Conservation (phyloP, 1,140 invertebrate genomes). For the Nasonia vitripennis region DNA sequence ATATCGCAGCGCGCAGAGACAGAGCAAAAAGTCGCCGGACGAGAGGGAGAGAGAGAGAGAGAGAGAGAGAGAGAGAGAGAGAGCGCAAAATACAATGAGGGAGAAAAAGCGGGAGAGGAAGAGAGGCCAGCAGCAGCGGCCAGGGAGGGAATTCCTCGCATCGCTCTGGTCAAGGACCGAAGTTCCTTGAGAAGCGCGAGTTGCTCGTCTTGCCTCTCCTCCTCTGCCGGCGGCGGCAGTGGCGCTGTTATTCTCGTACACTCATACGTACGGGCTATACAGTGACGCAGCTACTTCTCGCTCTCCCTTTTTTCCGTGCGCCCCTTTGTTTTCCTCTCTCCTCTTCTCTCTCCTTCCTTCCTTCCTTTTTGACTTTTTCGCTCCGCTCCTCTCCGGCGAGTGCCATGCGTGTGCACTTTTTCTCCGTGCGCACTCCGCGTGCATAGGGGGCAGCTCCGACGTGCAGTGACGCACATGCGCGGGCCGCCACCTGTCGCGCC, state of each 20-base stretch:
- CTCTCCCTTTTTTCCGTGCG: slow-evolving; percentile 51
- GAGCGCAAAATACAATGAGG: slow-evolving; percentile 31
- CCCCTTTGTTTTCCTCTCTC: slow-evolving; percentile 49
- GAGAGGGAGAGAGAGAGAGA: background rate
- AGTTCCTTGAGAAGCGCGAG: slow-evolving; percentile 46
- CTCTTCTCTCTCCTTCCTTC: background rate
- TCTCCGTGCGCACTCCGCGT: background rate
- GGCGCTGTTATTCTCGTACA: background rate
- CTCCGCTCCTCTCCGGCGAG: background rate
- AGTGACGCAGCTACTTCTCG: slow-evolving; percentile 22
- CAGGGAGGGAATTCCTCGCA: slow-evolving; percentile 63
- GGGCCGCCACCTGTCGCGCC: slow-evolving; percentile 15
- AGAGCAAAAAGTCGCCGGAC: slow-evolving; percentile 29
- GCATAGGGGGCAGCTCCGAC: too few relatives aligned
- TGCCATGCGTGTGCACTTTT: background rate
- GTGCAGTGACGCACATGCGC: background rate
- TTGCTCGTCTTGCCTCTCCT: background rate
- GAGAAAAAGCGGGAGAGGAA: slow-evolving; percentile 48
- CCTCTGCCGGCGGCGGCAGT: slow-evolving; percentile 40
- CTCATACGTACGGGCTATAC: background rate
- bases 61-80: background rate
- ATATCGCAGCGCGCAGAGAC: background rate
- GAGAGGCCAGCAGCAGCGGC: slow-evolving; percentile 52
- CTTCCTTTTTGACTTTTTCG: background rate
- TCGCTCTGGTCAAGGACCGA: slow-evolving; percentile 67